Evolutionary conservation across 2,888 invertebrate genomes (phyloP).

Genomic region (Operophtera brumata): DNA sequence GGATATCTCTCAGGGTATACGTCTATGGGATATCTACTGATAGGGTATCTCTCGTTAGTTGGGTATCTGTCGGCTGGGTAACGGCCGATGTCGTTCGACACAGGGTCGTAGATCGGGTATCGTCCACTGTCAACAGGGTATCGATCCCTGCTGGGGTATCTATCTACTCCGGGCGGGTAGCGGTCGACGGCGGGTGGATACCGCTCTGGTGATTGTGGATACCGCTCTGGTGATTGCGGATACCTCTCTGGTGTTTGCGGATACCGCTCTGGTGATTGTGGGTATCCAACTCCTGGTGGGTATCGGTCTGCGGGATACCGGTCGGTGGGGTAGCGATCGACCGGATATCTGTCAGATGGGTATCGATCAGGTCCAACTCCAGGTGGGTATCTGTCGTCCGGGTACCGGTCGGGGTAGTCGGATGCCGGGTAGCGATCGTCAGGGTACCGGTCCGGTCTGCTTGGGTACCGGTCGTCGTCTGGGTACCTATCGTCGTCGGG

Average conservation of each 20-base stretch:
- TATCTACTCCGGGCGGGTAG: constrained; percentile 69
- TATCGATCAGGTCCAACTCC: constrained; percentile 61
- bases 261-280: constrained; percentile 63
- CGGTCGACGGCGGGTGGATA: constrained; percentile 73
- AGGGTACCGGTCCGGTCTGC: constrained; percentile 74
- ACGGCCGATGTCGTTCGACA: constrained; percentile 62
- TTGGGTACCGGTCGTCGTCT: constrained; percentile 69
- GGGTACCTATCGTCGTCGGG: constrained; percentile 78
- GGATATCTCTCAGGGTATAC: constrained; percentile 62
- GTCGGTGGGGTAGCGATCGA: constrained; percentile 60
- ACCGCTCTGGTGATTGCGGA: constrained; percentile 50
- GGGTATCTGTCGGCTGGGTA: constrained; percentile 63
- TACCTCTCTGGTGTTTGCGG: constrained; percentile 74
- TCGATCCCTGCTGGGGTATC: constrained; percentile 46
- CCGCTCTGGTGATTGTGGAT: constrained; percentile 66
- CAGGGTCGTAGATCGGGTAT: constrained; percentile 48
- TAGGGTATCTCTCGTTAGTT: constrained; percentile 45
- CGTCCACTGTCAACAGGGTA: constrained; percentile 44
- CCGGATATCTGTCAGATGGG: constrained; percentile 72
- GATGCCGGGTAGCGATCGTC: constrained; percentile 80
- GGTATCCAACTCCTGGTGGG: constrained; percentile 62
- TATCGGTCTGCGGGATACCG: constrained; percentile 67
- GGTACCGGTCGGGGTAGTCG: constrained; percentile 68
- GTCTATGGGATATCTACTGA: constrained; percentile 66
- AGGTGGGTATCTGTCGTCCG: constrained; percentile 74